Conservation (phyloP, 1,140 invertebrate species). For the Ostrea denselamellosa region DNA sequence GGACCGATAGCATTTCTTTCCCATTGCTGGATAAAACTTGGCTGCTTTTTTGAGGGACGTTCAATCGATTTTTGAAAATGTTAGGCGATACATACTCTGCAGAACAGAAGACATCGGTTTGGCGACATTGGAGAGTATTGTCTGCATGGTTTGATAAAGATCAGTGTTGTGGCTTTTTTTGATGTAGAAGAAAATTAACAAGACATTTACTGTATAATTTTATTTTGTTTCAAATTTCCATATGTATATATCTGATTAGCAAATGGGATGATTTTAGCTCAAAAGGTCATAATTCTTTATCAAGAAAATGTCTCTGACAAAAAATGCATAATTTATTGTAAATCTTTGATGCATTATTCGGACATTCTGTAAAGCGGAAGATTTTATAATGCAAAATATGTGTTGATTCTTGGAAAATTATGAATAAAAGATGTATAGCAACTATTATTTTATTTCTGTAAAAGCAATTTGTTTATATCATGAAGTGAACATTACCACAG, state of each 20-base stretch:
- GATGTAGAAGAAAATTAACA: neutral
- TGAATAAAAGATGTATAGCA: neutral
- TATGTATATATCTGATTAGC: neutral
- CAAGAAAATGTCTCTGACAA: too few relatives aligned
- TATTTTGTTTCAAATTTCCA: neutral
- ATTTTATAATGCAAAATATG: too few relatives aligned
- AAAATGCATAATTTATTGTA: too few relatives aligned
- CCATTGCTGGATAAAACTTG: slow-evolving; percentile 18
- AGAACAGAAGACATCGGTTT: neutral
- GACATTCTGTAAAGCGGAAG: neutral
- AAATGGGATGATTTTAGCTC: too few relatives aligned
- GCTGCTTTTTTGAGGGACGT: neutral
- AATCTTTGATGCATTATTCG: too few relatives aligned
- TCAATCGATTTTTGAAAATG: slow-evolving; percentile 19
- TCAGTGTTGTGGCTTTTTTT: neutral
- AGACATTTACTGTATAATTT: neutral
- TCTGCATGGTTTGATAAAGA: neutral
- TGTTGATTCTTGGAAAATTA: neutral
- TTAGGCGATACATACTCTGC: neutral
- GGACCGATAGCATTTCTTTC: slow-evolving; percentile 34
- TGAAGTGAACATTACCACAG: neutral
- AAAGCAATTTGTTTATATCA: neutral
- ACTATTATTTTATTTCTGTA: neutral
- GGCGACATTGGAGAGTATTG: neutral
- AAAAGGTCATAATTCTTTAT: too few relatives aligned